A percentile compares a stretch with the other conserved stretches of the same genome.
phyloP scores from a whole-genome alignment of 2,113 vertebrate species.

The Boulengeromyrus knoepffleri region DNA sequence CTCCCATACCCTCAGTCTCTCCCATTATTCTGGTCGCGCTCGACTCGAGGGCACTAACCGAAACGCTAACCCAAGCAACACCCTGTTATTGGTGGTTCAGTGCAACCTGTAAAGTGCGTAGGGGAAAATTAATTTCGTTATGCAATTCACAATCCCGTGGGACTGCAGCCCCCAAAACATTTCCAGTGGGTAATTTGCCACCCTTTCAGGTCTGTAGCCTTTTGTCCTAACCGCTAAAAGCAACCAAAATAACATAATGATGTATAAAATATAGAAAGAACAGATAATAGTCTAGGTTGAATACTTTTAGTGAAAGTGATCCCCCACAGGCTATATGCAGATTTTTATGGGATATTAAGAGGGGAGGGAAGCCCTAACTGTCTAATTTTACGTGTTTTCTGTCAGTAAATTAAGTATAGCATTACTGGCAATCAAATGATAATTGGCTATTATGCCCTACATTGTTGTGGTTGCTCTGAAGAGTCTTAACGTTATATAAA shows the following conservation, averaged over 20 bases:
- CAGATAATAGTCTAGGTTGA: not conserved
- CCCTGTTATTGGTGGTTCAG: not conserved
- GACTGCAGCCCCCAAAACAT: not conserved
- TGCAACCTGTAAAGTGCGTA: not conserved
- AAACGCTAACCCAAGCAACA: not conserved
- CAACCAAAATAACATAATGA: not conserved
- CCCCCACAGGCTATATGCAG: not conserved
- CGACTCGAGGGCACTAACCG: not conserved
- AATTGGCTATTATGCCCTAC: not conserved
- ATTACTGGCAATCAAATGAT: not conserved
- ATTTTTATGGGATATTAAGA: not conserved
- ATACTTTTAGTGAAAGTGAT: not conserved
- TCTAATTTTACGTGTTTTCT: not conserved
- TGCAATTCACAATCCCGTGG: not conserved
- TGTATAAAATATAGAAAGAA: not conserved
- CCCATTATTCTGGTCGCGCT: not conserved
- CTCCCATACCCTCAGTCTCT: not conserved
- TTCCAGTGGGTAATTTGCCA: not conserved
- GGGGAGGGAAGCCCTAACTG: not conserved
- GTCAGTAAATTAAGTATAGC: not conserved
- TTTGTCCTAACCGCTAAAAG: not conserved
- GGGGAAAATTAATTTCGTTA: not conserved
- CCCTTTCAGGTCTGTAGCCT: not conserved
- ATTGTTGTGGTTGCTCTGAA: not conserved
- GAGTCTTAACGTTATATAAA: not conserved